Conservation (phyloP, 1,140 invertebrate species). For the Drosophila obscura region DNA sequence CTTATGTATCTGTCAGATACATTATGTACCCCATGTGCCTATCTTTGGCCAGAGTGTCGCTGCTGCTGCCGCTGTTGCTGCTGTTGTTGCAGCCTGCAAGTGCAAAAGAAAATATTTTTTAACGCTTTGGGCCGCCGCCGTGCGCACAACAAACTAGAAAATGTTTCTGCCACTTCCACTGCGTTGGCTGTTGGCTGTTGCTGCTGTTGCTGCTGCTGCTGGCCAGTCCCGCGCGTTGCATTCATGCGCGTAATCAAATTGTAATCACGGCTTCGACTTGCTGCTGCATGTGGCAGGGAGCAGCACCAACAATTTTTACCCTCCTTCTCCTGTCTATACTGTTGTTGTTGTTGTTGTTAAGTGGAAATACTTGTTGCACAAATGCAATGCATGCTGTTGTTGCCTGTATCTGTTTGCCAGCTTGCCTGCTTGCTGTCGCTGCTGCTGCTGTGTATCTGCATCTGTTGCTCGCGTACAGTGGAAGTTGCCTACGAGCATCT, state of each 20-base stretch:
- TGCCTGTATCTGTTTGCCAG: slow-evolving; percentile 2
- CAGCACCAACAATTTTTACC: slow-evolving; percentile 40
- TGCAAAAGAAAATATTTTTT: slow-evolving; percentile 81
- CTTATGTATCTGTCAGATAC: slow-evolving; percentile 77
- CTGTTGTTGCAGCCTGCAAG: slow-evolving; percentile 50
- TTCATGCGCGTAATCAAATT: slow-evolving; percentile 83
- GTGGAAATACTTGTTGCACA: slow-evolving; percentile 83
- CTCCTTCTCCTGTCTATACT: slow-evolving; percentile 10
- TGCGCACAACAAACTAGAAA: slow-evolving; percentile 69
- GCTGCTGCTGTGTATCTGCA: slow-evolving; percentile 58
- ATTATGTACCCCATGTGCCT: slow-evolving; percentile 63
- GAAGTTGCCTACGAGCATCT: slow-evolving; percentile 18
- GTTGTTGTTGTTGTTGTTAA: slow-evolving; percentile 63
- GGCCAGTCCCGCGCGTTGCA: slow-evolving; percentile 67
- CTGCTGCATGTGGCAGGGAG: slow-evolving; percentile 45
- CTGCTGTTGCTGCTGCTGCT: slow-evolving; percentile 38
- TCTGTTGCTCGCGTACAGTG: slow-evolving; percentile 60
- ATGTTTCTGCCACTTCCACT: slow-evolving; percentile 42
- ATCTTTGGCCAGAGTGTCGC: slow-evolving; percentile 58
- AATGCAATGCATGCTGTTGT: slow-evolving; percentile 74
- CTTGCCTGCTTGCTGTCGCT: slow-evolving; percentile 30
- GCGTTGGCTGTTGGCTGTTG: slow-evolving; percentile 13
- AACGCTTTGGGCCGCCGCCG: slow-evolving; percentile 65
- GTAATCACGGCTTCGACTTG: slow-evolving; percentile 76
- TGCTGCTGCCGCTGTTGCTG: slow-evolving; percentile 26